Evolutionary conservation across 2,888 invertebrate genomes (phyloP).

Genomic region (Hesperia comma): DNA sequence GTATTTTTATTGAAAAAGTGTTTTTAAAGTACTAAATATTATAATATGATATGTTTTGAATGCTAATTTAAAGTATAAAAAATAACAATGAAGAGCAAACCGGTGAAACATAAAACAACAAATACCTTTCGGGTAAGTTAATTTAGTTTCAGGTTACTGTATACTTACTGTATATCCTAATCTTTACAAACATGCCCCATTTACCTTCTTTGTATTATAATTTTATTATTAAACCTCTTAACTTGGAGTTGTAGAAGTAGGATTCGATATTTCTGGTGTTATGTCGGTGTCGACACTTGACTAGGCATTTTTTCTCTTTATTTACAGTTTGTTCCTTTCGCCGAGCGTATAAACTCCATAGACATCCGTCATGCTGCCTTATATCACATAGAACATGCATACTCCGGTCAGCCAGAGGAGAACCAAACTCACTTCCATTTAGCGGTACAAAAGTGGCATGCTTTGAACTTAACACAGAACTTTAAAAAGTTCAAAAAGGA

Average conservation of each 20-base stretch:
- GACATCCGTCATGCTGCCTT: conserved; percentile 92
- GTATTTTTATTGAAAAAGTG: neutral
- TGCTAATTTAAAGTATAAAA: neutral
- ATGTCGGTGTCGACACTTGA: neutral
- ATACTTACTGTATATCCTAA: neutral
- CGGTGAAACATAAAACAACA: conserved; percentile 88
- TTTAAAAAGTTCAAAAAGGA: conserved; percentile 91
- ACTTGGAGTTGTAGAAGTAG: too few relatives aligned
- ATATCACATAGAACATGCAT: conserved; percentile 91
- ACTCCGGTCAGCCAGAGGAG: conserved; percentile 88
- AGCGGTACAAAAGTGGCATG: conserved; percentile 94
- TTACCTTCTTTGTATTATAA: too few relatives aligned
- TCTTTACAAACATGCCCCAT: too few relatives aligned
- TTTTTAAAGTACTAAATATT: neutral
- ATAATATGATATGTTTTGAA: too few relatives aligned
- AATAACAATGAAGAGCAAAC: conserved; percentile 87
- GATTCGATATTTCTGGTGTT: too few relatives aligned
- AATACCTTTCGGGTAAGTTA: conserved; percentile 92
- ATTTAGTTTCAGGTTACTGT: conserved; percentile 40
- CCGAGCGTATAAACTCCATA: conserved; percentile 92
- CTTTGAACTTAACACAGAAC: conserved; percentile 92
- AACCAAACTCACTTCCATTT: conserved; percentile 91
- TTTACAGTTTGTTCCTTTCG: conserved; percentile 93
- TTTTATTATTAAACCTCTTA: too few relatives aligned
- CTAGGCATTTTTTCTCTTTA: neutral